A percentile compares a stretch with the other conserved stretches of the same genome.
Conservation (phyloP, 2,888 invertebrate species). For the Microctonus brassicae region DNA sequence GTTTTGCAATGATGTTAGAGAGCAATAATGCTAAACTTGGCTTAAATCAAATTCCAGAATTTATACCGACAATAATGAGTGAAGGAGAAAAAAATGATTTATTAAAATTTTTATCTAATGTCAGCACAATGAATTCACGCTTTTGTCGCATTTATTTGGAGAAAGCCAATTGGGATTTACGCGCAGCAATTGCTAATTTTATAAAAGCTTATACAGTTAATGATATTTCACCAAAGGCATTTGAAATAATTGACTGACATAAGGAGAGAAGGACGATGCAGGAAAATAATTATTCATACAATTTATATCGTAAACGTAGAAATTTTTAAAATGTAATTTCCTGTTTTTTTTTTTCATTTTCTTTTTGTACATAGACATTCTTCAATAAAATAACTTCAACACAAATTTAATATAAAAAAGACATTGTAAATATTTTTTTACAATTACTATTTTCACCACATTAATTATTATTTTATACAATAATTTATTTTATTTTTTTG, state of each 20-base stretch:
- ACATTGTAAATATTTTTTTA: slow-evolving; percentile 17
- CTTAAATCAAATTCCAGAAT: slow-evolving; percentile 43
- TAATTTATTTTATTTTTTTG: neutral
- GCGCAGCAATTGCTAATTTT: slow-evolving; percentile 60
- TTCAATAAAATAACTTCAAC: neutral
- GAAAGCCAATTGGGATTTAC: slow-evolving; percentile 60
- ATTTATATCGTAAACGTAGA: neutral
- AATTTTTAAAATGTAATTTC: neutral
- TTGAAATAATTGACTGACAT: slow-evolving; percentile 51
- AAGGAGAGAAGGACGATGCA: neutral
- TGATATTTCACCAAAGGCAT: slow-evolving; percentile 61
- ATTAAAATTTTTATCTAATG: slow-evolving; percentile 56
- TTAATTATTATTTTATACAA: slow-evolving; percentile 19
- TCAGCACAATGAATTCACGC: slow-evolving; percentile 61
- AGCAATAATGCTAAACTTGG: slow-evolving; percentile 40
- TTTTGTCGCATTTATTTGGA: slow-evolving; percentile 57
- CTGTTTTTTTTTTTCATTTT: too few species aligned
- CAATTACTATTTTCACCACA: neutral
- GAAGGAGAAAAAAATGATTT: slow-evolving; percentile 61
- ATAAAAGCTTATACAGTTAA: slow-evolving; percentile 62
- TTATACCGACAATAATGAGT: slow-evolving; percentile 58
- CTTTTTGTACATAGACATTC: slow-evolving; percentile 3
- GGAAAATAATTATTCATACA: neutral
- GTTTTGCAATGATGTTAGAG: slow-evolving; percentile 42
- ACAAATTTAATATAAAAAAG: slow-evolving; percentile 23